Conservation (phyloP, 2,888 invertebrate genomes). For the Lepeophtheirus nordmannii region DNA sequence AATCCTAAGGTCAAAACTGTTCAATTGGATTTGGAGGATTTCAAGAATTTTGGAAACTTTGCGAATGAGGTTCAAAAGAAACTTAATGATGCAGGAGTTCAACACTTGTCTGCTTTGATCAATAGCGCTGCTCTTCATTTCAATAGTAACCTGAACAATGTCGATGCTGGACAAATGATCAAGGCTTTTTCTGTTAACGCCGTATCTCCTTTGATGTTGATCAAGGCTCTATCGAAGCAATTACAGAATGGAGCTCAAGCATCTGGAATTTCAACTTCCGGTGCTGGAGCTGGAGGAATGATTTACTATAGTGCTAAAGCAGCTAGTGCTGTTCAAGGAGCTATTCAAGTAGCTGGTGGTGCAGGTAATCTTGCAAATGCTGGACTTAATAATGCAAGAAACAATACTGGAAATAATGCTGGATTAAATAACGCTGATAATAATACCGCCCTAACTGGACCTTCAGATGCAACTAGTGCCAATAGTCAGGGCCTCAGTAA, state of each 20-base stretch:
- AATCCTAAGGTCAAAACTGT: background rate
- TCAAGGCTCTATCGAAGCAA: background rate
- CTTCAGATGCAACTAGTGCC: background rate
- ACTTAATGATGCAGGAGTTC: background rate
- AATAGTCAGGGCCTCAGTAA: background rate
- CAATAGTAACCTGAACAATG: background rate
- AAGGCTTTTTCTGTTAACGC: background rate
- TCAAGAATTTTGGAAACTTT: conserved; percentile 8
- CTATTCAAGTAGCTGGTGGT: background rate
- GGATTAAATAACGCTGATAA: background rate
- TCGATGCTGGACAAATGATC: background rate
- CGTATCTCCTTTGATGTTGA: background rate
- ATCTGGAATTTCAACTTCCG: background rate
- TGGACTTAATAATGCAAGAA: background rate
- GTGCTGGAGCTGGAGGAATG: background rate
- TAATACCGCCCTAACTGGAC: background rate
- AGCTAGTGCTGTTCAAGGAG: too few relatives aligned
- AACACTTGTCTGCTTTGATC: background rate
- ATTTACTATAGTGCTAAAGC: too few relatives aligned
- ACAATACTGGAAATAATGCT: background rate
- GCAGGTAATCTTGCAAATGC: background rate
- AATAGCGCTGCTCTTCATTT: background rate
- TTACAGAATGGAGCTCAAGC: background rate
- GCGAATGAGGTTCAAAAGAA: background rate
- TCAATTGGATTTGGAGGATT: background rate